Base-by-base conservation (phyloP, 2,113 vertebrate species). In the Trogon melanurus region DNA sequence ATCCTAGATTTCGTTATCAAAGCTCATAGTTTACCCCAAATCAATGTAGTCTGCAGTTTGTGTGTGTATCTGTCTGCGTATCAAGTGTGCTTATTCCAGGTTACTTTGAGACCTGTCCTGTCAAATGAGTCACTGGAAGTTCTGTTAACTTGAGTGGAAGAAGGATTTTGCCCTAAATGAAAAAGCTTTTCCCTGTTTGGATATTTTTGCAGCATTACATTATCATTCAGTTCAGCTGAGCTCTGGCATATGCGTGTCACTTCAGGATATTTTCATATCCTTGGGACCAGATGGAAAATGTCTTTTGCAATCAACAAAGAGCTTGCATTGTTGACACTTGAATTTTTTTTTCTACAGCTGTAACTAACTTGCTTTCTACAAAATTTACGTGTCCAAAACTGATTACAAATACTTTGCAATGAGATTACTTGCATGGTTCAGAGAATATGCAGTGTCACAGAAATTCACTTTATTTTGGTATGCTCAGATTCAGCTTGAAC, bases 281-380 rank as follows among this genome's bases (percentile, higher is more conserved):
- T 91, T 88, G 70, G n/a, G 91, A 96, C 92, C 96, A 97, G 96
- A 97, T 95, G 95, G 93, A 96, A 96, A 95, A 95, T 93, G 89
- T 95, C 91, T 96, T 94, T 85, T 90, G 88, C 70, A 96, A 93
- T 96, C 90, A 96, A 91, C 83, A 95, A 88, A 95, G 94, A 91
- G 44, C 94, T 82, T 88, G 62, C 62, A 41, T 92, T 95, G 87
- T 95, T 97, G 95, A 96, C 73, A 93, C 74, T 93, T 91, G 56
- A 74, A 34, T 70, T 86, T 92, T 96, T 95, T 95, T 96, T 66
- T 78, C 79, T 95, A 94, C 80, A 94, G 93, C 93, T 97, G 92
- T 95, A 95, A 96, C 91, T 96, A 92, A 97, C 93, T 97, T 93
- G 45, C 85, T 94, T 94, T 97, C 94, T 89, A 85, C 89, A 92